Percentiles rank a stretch among this genome's conserved stretches.
Evolutionary conservation across 2,888 invertebrate genomes (phyloP).

Genomic region (Stenolophus ochropezus): DNA sequence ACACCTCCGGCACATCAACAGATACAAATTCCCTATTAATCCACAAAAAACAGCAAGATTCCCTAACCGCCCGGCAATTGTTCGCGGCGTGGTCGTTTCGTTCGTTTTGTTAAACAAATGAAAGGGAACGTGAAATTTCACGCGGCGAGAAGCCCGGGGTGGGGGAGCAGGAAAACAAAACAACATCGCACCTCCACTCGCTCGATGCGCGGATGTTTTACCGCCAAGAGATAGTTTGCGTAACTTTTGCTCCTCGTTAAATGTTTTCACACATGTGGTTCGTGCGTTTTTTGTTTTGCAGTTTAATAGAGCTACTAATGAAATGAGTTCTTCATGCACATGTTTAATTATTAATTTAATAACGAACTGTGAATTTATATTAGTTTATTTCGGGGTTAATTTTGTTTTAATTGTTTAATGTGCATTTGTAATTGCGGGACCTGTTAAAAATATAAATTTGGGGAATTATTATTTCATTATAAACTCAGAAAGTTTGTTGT

Average conservation of each 20-base stretch:
- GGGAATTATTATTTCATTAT: slow-evolving; percentile 27
- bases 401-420: slow-evolving; percentile 40
- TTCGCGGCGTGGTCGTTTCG: slow-evolving; percentile 20
- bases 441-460: slow-evolving; percentile 31
- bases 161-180: background rate
- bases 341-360: slow-evolving; percentile 33
- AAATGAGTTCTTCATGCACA: slow-evolving; percentile 38
- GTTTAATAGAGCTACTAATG: slow-evolving; percentile 37
- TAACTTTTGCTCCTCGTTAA: slow-evolving; percentile 44
- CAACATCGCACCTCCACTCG: background rate
- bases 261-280: slow-evolving; percentile 32
- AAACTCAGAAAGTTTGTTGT: background rate
- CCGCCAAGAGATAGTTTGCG: slow-evolving; percentile 30
- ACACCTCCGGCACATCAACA: slow-evolving; percentile 49
- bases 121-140: slow-evolving; percentile 59
- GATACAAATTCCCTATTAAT: slow-evolving; percentile 50
- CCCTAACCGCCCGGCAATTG: slow-evolving; percentile 41
- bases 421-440: slow-evolving; percentile 2
- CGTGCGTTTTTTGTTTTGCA: background rate
- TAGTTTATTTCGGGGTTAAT: slow-evolving; percentile 20
- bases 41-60: slow-evolving; percentile 49
- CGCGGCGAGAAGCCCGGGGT: slow-evolving; percentile 1
- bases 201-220: background rate
- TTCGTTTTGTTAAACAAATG: slow-evolving; percentile 58
- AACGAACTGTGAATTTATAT: slow-evolving; percentile 40